Evolutionary conservation across 2,797 vertebrate species (phyloP), one percentile per base, ranked within the genome.

Genomic region (Pempheris klunzingeri): DNA sequence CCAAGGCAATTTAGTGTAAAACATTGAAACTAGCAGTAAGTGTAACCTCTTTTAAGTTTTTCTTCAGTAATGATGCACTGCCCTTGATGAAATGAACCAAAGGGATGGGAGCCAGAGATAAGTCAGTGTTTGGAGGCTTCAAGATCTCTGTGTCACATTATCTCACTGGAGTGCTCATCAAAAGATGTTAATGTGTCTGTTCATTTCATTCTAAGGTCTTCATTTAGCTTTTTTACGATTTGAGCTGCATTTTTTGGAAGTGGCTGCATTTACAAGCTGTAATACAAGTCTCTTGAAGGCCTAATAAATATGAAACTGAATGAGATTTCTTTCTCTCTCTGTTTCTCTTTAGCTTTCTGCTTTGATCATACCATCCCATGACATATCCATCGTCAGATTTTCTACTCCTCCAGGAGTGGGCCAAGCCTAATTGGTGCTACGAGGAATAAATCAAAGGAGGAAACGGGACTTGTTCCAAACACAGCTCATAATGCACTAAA

Each of bases 361-460:
- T 95, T 95, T 95, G 93, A 95, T 94, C 92, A 91, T 89, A 78
- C 86, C 85, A 85, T 94, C 92, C 92, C 88, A 88, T 93, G 93
- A 92, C 93, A 94, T 90, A 94, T 92, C 92, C 85, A 92, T 94
- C 89, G 90, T 89, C 84, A 83, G 87, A 90, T 93, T 90, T 88
- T 93, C 91, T 92, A 90, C 91, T 94, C 91, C 90, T 92, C 75
- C 89, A 92, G 90, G 92, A 93, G 86, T 84, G 82, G 90, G 91
- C 87, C 93, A 73, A 78, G 90, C 90, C 92, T 95, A 95, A 95
- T 95, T 94, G 92, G 90, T 89, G 92, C 91, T 89, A 90, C 72
- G 70, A 92, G 92, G 90, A 94, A 94, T 92, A 94, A 93, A 94
- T 95, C 94, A 94, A 94, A 95, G 93, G 88, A 89, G 88, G 85